Percentiles rank a stretch among this genome's conserved stretches.
Evolutionary conservation across 1,140 invertebrate species (phyloP).

Genomic region (Marisa cornuarietis): DNA sequence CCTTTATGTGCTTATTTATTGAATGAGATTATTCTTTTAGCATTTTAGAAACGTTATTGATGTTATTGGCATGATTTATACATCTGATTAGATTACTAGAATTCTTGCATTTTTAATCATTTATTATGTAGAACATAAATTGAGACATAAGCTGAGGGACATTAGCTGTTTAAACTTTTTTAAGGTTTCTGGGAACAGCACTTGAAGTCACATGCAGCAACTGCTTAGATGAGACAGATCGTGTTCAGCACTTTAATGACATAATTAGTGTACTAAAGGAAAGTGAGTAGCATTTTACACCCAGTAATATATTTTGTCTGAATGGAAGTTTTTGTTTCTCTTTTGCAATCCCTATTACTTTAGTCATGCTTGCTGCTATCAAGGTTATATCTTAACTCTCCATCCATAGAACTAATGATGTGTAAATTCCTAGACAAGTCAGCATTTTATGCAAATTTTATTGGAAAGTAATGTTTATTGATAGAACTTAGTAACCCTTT

Average conservation of each 20-base stretch:
- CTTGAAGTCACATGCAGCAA: constrained; percentile 79
- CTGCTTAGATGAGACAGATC: constrained; percentile 69
- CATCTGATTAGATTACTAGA: no score
- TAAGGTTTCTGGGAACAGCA: constrained; percentile 68
- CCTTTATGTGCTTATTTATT: no score
- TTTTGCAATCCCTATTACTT: no score
- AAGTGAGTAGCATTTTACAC: background rate
- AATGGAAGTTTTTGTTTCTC: no score
- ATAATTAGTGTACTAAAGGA: constrained; percentile 45
- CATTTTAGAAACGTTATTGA: no score
- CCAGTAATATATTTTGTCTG: no score
- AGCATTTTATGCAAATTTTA: background rate
- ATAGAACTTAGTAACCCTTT: constrained; percentile 57
- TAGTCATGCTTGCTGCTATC: no score
- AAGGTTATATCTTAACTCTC: constrained; percentile 34
- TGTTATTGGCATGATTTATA: no score
- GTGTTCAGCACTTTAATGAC: constrained; percentile 65
- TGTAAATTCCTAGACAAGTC: no score
- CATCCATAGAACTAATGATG: constrained; percentile 20
- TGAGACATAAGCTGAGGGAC: background rate
- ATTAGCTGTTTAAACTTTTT: background rate
- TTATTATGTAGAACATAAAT: background rate
- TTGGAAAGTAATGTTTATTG: constrained; percentile 17
- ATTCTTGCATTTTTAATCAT: no score
- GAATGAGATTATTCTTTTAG: no score